Conservation (phyloP, 2,888 invertebrate genomes). For the Beris morrisii region DNA sequence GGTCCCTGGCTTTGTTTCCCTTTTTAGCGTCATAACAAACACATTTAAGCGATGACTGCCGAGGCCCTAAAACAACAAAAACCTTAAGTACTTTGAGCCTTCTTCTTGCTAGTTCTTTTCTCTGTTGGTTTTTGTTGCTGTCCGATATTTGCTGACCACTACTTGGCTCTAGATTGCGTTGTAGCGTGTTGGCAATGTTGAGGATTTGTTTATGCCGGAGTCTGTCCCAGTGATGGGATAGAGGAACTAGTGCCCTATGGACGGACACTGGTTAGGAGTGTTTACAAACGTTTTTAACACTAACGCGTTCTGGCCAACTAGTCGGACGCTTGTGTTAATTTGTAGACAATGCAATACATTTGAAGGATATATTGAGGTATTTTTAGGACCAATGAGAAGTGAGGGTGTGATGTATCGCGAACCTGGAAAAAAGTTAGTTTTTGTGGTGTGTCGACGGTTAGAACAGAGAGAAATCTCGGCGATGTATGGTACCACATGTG, state of each 20-base stretch:
- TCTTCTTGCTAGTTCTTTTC: background rate
- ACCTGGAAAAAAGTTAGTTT: too few relatives aligned
- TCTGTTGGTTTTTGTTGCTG: background rate
- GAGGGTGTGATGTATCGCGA: too few relatives aligned
- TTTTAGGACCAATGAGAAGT: background rate
- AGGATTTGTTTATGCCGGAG: background rate
- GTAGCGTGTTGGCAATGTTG: background rate
- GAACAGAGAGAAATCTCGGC: too few relatives aligned
- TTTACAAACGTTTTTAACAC: slow-evolving; percentile 20
- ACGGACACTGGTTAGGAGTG: slow-evolving; percentile 11
- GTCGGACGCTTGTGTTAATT: slow-evolving; percentile 20
- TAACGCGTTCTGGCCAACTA: background rate
- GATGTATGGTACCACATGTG: too few relatives aligned
- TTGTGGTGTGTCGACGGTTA: too few relatives aligned
- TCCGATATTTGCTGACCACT: background rate
- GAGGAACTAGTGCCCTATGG: slow-evolving; percentile 2
- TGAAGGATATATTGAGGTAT: slow-evolving; percentile 9
- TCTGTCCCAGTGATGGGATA: background rate
- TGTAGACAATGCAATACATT: background rate
- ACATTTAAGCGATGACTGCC: slow-evolving; percentile 7
- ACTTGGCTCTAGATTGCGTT: background rate
- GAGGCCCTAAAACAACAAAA: slow-evolving; percentile 16
- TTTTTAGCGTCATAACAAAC: slow-evolving; percentile 20
- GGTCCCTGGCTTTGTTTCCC: slow-evolving; percentile 6
- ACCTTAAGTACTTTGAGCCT: slow-evolving; percentile 9